Conservation (phyloP, 2,113 vertebrate species). For the Oryzias curvinotus region DNA sequence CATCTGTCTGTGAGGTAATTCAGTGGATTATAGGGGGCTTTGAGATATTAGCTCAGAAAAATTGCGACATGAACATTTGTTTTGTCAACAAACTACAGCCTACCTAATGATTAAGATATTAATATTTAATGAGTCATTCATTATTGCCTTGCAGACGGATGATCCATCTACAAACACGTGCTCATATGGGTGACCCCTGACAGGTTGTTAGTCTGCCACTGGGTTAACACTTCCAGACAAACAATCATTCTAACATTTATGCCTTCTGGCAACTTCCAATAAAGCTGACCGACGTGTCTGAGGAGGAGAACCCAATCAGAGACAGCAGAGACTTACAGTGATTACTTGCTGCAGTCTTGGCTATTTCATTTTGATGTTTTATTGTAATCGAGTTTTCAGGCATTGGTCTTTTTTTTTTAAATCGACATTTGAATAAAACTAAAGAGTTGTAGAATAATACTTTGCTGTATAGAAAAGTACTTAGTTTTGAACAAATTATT, state of each 20-base stretch:
- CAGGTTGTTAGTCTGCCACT: background rate
- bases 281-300: conserved; percentile 7
- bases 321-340: background rate
- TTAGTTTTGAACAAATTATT: no score
- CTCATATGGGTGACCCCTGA: conserved; percentile 7
- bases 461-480: no score
- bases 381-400: no score
- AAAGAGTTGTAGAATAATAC: no score
- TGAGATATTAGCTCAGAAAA: conserved; percentile 9
- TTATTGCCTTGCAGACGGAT: background rate
- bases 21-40: conserved; percentile 19
- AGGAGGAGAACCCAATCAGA: background rate
- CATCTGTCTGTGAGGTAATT: background rate
- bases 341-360: background rate
- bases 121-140: conserved; percentile 15
- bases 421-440: no score
- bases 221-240: conserved; percentile 2
- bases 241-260: conserved; percentile 2
- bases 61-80: conserved; percentile 9
- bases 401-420: no score
- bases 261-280: conserved; percentile 1
- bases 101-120: conserved; percentile 9
- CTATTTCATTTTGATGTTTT: background rate
- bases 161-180: conserved; percentile 7
- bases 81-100: conserved; percentile 9